Percentiles rank a stretch among this genome's conserved stretches.
phyloP scores from a whole-genome alignment of 1,140 invertebrate species.

The Scaptomyza graminum region DNA sequence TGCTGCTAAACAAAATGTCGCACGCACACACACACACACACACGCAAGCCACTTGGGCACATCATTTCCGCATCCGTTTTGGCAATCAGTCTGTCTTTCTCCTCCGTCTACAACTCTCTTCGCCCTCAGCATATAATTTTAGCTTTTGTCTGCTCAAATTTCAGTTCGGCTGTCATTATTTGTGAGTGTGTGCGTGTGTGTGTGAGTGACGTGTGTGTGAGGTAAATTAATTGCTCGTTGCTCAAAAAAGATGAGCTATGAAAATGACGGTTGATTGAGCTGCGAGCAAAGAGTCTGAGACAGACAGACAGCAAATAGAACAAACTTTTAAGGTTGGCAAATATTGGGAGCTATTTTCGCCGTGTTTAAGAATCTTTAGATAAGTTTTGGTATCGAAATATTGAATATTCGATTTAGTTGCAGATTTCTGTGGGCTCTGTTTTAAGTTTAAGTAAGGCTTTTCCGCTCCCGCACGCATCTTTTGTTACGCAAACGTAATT shows the following conservation, averaged over 20 bases:
- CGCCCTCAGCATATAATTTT: too few relatives aligned
- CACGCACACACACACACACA: constrained; percentile 14
- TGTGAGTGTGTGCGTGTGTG: not conserved
- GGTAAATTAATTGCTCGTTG: constrained; percentile 61
- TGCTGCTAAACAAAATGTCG: constrained; percentile 75
- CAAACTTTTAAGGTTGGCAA: too few relatives aligned
- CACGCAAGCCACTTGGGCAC: constrained; percentile 34
- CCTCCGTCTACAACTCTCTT: not conserved
- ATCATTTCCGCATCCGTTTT: constrained; percentile 75
- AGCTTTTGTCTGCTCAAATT: constrained; percentile 52
- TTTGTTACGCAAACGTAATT: constrained; percentile 39
- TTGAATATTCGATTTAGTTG: too few relatives aligned
- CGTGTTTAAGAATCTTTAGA: not conserved
- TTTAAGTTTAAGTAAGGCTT: too few relatives aligned
- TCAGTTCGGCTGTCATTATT: constrained; percentile 30
- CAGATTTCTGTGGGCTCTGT: too few relatives aligned
- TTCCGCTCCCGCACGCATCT: not conserved
- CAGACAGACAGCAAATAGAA: not conserved
- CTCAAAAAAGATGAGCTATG: constrained; percentile 26
- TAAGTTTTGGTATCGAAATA: too few relatives aligned
- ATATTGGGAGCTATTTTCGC: too few relatives aligned
- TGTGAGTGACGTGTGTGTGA: not conserved
- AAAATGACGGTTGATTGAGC: constrained; percentile 19
- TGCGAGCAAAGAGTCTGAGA: not conserved
- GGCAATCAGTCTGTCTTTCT: constrained; percentile 57